Percentiles rank a stretch among this genome's conserved stretches.
Evolutionary conservation across 2,888 invertebrate genomes (phyloP).

Genomic region (Lobophora halterata): DNA sequence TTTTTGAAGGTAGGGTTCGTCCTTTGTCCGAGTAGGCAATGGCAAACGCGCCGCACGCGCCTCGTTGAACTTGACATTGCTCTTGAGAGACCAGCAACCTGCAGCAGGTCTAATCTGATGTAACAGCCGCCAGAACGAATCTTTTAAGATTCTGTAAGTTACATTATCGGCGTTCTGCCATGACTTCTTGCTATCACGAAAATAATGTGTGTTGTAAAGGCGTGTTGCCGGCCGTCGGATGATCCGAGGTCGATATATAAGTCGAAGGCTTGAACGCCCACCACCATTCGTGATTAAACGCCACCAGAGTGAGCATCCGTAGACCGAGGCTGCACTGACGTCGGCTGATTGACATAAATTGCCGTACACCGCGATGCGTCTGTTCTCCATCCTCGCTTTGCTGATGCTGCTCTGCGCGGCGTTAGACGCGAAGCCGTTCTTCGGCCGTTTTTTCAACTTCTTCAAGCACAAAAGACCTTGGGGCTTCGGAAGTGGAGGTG

Average conservation of each 20-base stretch:
- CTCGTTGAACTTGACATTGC: constrained; percentile 67
- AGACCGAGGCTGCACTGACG: constrained; percentile 66
- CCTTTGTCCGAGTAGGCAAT: constrained; percentile 36
- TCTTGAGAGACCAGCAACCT: constrained; percentile 24
- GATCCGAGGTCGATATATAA: constrained; percentile 79
- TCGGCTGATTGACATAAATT: constrained; percentile 70
- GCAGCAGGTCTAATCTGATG: constrained; percentile 33
- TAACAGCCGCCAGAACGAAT: constrained; percentile 14
- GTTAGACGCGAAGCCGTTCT: constrained; percentile 63
- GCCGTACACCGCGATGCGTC: constrained; percentile 60
- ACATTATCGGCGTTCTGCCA: too few species aligned
- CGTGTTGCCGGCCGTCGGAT: constrained; percentile 66
- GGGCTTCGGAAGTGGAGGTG: too few species aligned
- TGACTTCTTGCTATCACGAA: neutral
- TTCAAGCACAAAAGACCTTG: constrained; percentile 63
- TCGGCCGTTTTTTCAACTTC: constrained; percentile 72
- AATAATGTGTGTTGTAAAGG: constrained; percentile 38
- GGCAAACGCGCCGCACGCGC: constrained; percentile 66
- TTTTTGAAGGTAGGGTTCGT: constrained; percentile 19
- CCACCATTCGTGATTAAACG: constrained; percentile 74
- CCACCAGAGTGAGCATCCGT: constrained; percentile 69
- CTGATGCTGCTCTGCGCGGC: constrained; percentile 40
- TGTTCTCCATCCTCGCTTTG: constrained; percentile 40
- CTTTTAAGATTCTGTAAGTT: neutral
- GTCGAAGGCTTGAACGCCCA: constrained; percentile 63